Percentiles rank a stretch among this genome's conserved stretches.
These are phyloP conservation scores for Heliconius charithonia DNA, from an alignment of 2,888 invertebrate species.

Conservation along the genomic window DNA sequence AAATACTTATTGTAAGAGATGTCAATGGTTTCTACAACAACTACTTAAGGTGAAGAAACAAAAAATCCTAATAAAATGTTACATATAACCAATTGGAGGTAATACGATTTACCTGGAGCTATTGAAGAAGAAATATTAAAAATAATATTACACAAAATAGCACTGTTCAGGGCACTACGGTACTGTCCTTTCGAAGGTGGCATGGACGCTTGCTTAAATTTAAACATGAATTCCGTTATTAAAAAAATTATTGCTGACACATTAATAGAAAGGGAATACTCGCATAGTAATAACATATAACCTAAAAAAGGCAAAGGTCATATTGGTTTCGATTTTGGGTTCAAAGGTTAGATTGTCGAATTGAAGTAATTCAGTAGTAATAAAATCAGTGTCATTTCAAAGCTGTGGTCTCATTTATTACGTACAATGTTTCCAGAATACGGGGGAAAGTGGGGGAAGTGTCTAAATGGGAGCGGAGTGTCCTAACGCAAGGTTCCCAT, in stretches of 20 bases:
- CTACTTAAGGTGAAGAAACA: neutral
- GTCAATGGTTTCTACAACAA: neutral
- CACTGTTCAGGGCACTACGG: slow-evolving; percentile 31
- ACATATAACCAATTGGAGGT: slow-evolving; percentile 52
- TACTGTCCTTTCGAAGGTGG: slow-evolving; percentile 52
- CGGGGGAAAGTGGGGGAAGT: too few relatives aligned
- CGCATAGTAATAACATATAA: neutral
- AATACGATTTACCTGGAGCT: slow-evolving; percentile 49
- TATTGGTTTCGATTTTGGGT: neutral
- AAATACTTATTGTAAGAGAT: slow-evolving; percentile 6
- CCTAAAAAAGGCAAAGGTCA: neutral
- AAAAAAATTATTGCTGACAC: slow-evolving; percentile 6
- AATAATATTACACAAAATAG: slow-evolving; percentile 35
- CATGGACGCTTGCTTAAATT: neutral
- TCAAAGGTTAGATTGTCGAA: neutral
- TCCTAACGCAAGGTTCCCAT: too few relatives aligned
- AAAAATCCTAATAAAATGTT: slow-evolving; percentile 18
- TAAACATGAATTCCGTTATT: slow-evolving; percentile 3
- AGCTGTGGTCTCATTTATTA: neutral
- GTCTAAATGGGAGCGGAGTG: too few relatives aligned
- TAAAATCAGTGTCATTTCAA: neutral
- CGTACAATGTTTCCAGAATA: too few relatives aligned
- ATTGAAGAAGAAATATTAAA: slow-evolving; percentile 35
- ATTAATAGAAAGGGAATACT: neutral
- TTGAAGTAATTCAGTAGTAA: neutral